Percentiles rank a stretch among this genome's conserved stretches.
phyloP scores from a whole-genome alignment of 2,888 invertebrate genomes.

The Meiosimyza decipiens region DNA sequence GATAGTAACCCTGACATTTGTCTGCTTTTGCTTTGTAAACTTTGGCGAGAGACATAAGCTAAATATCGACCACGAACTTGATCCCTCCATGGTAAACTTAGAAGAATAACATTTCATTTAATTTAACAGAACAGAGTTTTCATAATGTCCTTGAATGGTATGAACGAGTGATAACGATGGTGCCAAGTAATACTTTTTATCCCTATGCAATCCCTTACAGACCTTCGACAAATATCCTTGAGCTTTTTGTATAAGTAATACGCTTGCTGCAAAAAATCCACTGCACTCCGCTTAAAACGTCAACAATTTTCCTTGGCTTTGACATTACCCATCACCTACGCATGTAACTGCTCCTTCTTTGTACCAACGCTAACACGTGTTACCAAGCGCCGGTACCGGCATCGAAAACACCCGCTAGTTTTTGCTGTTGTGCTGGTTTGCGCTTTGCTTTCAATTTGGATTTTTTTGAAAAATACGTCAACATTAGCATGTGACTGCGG shows the following conservation, averaged over 20 bases:
- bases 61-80: no score
- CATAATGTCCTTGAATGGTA: background rate
- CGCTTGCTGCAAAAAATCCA: background rate
- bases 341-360: background rate
- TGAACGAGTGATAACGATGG: background rate
- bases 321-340: background rate
- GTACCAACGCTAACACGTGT: background rate
- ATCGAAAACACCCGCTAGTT: no score
- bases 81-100: no score
- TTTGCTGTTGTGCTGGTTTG: background rate
- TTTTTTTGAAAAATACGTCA: no score
- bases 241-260: background rate
- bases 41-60: no score
- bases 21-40: no score
- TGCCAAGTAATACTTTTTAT: background rate
- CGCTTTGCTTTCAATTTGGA: no score
- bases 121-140: background rate
- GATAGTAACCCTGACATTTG: slow-evolving; percentile 28
- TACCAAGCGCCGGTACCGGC: background rate
- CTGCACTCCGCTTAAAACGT: background rate
- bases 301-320: slow-evolving; percentile 20
- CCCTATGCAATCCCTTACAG: background rate
- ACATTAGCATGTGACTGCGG: no score
- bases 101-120: no score
- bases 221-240: background rate